Evolutionary conservation across 2,113 vertebrate species (phyloP).

Genomic region (Holacanthus passer): DNA sequence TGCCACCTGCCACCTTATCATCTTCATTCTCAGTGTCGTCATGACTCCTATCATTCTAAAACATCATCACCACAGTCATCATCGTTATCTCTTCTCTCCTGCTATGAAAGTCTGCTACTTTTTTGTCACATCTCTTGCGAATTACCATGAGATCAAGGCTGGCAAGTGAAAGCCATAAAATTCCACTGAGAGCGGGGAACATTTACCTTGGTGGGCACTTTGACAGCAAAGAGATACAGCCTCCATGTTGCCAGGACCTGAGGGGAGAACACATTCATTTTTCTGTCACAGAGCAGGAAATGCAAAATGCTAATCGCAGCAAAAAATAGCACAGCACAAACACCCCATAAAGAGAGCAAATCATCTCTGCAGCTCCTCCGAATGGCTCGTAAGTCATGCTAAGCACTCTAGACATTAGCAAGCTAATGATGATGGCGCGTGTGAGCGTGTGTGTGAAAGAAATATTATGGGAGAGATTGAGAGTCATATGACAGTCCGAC

Average conservation of each 20-base stretch:
- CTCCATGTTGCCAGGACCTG: conserved; percentile 89
- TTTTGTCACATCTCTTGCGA: conserved; percentile 38
- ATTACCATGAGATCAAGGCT: conserved; percentile 67
- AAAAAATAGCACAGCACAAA: conserved; percentile 69
- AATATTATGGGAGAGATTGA: conserved; percentile 39
- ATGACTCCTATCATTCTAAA: conserved; percentile 42
- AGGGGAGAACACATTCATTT: conserved; percentile 73
- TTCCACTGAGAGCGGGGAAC: conserved; percentile 49
- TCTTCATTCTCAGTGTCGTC: conserved; percentile 24
- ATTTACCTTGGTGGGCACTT: conserved; percentile 92
- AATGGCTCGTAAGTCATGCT: conserved; percentile 64
- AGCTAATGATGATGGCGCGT: conserved; percentile 62
- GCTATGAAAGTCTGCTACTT: conserved; percentile 31
- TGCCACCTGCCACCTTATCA: conserved; percentile 21
- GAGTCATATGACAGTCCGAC: conserved; percentile 45
- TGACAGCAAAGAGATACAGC: conserved; percentile 90
- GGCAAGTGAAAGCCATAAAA: conserved; percentile 71
- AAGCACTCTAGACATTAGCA: conserved; percentile 69
- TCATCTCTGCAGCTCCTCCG: conserved; percentile 62
- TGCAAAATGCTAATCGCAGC: conserved; percentile 72
- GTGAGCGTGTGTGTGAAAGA: conserved; percentile 32
- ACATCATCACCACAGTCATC: conserved; percentile 43
- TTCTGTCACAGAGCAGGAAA: conserved; percentile 73
- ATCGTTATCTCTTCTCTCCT: conserved; percentile 39
- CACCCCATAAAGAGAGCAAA: conserved; percentile 65